Conservation (phyloP, 2,113 vertebrate species). For the Blennius ocellaris region DNA sequence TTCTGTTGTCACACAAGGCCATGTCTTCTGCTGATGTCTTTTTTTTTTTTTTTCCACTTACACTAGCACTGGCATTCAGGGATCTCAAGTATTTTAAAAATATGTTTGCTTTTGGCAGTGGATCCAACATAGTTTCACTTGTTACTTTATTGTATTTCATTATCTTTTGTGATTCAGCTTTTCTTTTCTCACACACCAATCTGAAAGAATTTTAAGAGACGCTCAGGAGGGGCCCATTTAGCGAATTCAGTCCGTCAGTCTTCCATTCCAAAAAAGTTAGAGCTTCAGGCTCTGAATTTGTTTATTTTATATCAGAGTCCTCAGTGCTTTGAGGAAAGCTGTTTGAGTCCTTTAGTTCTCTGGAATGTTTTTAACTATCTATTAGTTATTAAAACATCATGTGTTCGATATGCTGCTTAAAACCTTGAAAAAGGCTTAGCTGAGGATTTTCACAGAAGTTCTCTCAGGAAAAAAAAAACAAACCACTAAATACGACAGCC, state of each 20-base stretch:
- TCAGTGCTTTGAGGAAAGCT: conserved; percentile 11
- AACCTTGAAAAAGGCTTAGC: conserved; percentile 19
- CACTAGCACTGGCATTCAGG: too few species aligned
- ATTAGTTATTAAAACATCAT: conserved; percentile 20
- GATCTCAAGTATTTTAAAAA: too few species aligned
- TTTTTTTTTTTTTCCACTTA: too few species aligned
- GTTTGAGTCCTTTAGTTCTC: background rate
- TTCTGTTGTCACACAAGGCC: too few species aligned
- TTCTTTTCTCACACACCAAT: too few species aligned
- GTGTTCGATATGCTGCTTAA: conserved; percentile 18
- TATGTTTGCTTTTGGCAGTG: too few species aligned
- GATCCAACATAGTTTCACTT: too few species aligned
- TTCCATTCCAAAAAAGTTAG: conserved; percentile 5
- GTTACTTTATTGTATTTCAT: too few species aligned
- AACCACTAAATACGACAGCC: conserved; percentile 13
- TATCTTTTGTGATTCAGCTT: too few species aligned
- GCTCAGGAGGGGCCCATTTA: too few species aligned
- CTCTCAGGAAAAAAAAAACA: conserved; percentile 8
- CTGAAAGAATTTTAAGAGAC: too few species aligned
- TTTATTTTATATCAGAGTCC: conserved; percentile 19
- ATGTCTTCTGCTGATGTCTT: too few species aligned
- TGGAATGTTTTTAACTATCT: background rate
- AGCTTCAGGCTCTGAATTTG: conserved; percentile 30
- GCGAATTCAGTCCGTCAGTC: background rate
- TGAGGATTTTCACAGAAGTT: conserved; percentile 10